Conservation (phyloP, 1,140 invertebrate genomes). For the Formica selysi region DNA sequence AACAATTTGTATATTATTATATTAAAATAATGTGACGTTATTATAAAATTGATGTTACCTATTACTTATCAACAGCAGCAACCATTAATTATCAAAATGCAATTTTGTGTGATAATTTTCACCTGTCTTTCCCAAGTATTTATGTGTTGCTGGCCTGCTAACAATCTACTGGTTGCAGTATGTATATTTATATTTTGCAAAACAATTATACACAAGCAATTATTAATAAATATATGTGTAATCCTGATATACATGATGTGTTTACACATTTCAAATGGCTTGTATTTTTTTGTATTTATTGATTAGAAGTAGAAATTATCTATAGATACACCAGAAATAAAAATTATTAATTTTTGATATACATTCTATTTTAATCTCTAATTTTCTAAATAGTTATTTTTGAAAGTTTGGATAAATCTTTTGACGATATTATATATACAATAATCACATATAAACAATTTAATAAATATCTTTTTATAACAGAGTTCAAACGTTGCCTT, state of each 20-base stretch:
- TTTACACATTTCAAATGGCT: background rate
- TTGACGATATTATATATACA: background rate
- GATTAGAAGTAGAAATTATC: too few species aligned
- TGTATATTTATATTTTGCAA: background rate
- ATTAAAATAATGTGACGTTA: background rate
- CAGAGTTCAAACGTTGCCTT: background rate
- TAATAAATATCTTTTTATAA: background rate
- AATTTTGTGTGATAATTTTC: slow-evolving; percentile 34
- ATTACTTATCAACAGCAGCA: background rate
- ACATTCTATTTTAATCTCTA: too few species aligned
- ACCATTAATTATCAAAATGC: slow-evolving; percentile 43
- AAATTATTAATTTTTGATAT: too few species aligned
- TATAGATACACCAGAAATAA: too few species aligned
- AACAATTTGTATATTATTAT: too few species aligned
- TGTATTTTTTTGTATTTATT: too few species aligned
- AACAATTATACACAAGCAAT: background rate
- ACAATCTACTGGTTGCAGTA: slow-evolving; percentile 20
- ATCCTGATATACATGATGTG: background rate
- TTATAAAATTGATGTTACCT: background rate
- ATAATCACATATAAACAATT: background rate
- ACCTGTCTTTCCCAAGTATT: slow-evolving; percentile 46
- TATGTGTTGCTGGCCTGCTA: slow-evolving; percentile 53
- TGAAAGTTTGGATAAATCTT: background rate
- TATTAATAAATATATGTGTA: background rate
- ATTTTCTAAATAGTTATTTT: background rate